phyloP scores from a whole-genome alignment of 1,140 invertebrate species.

The Cydia pomonella region DNA sequence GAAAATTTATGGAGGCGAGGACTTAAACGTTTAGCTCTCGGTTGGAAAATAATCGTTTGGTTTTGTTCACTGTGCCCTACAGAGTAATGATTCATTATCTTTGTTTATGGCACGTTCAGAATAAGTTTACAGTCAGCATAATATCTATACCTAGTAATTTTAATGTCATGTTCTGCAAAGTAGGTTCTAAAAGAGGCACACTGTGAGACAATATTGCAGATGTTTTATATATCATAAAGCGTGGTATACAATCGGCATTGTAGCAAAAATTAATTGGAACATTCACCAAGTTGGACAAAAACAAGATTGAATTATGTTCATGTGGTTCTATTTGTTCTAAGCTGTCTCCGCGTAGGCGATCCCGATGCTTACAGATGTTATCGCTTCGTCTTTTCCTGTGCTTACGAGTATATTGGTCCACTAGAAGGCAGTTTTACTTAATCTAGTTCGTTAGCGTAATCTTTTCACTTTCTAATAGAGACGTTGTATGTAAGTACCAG shows the following conservation, averaged over 20 bases:
- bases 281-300: conserved; percentile 53
- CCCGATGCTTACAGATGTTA: conserved; percentile 39
- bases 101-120: conserved; percentile 1
- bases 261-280: conserved; percentile 64
- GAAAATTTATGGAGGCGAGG: conserved; percentile 22
- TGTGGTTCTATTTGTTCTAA: conserved; percentile 5
- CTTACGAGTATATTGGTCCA: conserved; percentile 10
- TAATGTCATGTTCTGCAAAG: not conserved
- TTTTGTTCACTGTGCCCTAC: not conserved
- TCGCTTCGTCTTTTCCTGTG: conserved; percentile 44
- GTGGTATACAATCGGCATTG: conserved; percentile 44
- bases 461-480: conserved; percentile 53
- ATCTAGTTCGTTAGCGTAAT: conserved; percentile 48
- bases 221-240: conserved; percentile 36
- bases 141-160: not conserved
- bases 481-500: conserved; percentile 40
- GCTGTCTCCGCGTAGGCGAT: conserved; percentile 34
- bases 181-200: no score
- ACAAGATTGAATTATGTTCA: conserved; percentile 67
- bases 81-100: not conserved
- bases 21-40: conserved; percentile 25
- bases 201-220: no score
- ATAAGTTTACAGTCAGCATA: not conserved
- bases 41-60: conserved; percentile 20
- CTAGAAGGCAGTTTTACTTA: conserved; percentile 32